Percentiles rank a stretch among this genome's conserved stretches.
Evolutionary conservation across 2,888 invertebrate species (phyloP).

Genomic region (Schizotus pectinicornis): DNA sequence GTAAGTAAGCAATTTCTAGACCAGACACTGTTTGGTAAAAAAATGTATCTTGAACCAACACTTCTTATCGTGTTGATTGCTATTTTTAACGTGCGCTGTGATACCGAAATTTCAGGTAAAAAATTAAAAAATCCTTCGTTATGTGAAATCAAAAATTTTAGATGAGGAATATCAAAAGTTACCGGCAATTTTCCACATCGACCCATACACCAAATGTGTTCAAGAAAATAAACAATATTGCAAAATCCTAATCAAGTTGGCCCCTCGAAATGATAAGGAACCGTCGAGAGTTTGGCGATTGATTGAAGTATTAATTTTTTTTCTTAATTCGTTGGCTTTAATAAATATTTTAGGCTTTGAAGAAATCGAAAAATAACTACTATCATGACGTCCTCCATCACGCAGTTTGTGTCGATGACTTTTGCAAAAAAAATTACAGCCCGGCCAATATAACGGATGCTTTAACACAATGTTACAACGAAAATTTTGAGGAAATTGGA

Average conservation of each 20-base stretch:
- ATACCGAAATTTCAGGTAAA: no score
- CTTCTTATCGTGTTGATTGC: no score
- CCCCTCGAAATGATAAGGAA: slow-evolving; percentile 24
- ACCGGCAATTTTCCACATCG: slow-evolving; percentile 21
- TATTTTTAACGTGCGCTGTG: no score
- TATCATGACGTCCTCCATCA: slow-evolving; percentile 39
- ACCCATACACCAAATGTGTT: slow-evolving; percentile 10
- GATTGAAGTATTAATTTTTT: slow-evolving; percentile 27
- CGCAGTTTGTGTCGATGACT: slow-evolving; percentile 36
- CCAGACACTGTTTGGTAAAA: no score
- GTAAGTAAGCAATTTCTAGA: no score
- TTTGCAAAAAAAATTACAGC: slow-evolving; percentile 23
- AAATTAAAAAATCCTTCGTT: no score
- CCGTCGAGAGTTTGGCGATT: slow-evolving; percentile 35
- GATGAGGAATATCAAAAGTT: slow-evolving; percentile 11
- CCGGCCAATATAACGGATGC: not conserved
- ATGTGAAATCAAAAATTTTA: not conserved
- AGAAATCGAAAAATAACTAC: slow-evolving; percentile 34
- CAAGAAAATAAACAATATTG: slow-evolving; percentile 15
- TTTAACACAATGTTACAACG: slow-evolving; percentile 28
- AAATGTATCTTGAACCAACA: no score
- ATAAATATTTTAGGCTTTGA: slow-evolving; percentile 27
- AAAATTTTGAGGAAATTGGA: slow-evolving; percentile 30
- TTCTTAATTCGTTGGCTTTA: not conserved
- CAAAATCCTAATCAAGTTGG: slow-evolving; percentile 1